These are phyloP conservation scores for Mustela erminea DNA, from an alignment of 2,797 vertebrate genomes.

Conservation along the genomic window DNA sequence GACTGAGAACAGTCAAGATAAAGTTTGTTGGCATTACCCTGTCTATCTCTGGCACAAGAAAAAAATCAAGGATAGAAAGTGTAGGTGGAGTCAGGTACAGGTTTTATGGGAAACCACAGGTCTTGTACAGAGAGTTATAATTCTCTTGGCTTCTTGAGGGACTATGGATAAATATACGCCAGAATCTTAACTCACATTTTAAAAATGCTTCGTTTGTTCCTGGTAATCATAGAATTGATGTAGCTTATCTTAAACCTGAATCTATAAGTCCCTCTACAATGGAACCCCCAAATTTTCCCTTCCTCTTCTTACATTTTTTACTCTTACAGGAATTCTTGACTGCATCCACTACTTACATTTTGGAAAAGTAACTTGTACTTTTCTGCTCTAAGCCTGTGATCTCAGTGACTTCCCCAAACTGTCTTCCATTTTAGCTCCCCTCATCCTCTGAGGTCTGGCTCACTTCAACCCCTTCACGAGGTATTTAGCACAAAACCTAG, in stretches of 20 bases:
- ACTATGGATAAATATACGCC: background rate
- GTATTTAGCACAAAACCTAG: background rate
- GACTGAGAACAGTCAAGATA: background rate
- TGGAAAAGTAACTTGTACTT: background rate
- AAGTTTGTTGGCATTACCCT: background rate
- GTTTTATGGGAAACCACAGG: background rate
- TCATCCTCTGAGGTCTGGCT: background rate
- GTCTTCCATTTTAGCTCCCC: background rate
- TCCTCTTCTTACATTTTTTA: background rate
- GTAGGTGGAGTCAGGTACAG: background rate
- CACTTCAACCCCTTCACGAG: background rate
- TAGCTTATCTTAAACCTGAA: background rate
- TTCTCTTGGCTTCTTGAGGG: background rate
- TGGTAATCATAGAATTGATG: background rate
- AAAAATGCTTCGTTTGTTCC: background rate
- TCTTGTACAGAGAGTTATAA: background rate
- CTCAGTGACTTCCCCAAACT: background rate
- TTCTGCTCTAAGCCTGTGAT: background rate
- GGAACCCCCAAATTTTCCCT: background rate
- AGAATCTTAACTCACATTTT: background rate
- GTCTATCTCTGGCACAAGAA: background rate
- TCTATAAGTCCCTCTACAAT: background rate
- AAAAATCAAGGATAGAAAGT: background rate
- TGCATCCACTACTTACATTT: background rate
- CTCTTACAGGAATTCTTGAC: background rate